Base-by-base conservation (phyloP, 2,797 vertebrate species). In the Tragelaphus eurycerus region DNA sequence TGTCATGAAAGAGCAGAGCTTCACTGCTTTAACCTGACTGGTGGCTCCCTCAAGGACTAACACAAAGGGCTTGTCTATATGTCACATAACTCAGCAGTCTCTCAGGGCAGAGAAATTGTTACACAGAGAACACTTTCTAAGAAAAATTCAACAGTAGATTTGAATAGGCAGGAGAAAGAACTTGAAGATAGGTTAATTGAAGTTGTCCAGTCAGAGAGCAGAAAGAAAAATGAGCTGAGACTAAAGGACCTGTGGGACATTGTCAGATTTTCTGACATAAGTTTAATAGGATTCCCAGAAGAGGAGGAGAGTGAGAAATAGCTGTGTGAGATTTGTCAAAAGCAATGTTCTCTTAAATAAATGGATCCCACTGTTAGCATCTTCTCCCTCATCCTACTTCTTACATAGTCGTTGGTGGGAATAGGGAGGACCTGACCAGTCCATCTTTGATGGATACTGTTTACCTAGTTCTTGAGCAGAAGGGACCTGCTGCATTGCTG, bases 401-500 rank as follows among this genome's bases (percentile, higher is more conserved):
- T 9, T 50, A 10, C 38, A 34, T 1, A 27, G 4, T 50, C 25
- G 1, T 50, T 7, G 2, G 1, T 59, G 12, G 62, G 5, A 67
- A 88, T 11, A 31, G 31, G 46, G 85, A 55, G 15, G 12, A 1
- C 3, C 4, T 34, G 38, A 31, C 4, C 4, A 43, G 10, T 12
- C 10, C 23, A 23, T 52, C 4, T 23, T 17, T 50, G 27, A 16
- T 52, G 10, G 25, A 1, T 50, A 43, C 11, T 55, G 6, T 64
- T 48, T n/a, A 6, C 12, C 19, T 8, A 34, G 3, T 9, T 76
- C 15, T 6, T 85, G 29, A 52, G 4, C 13, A 8, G 34, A n/a
- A 74, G 23, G 1, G n/a, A 14, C 16, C 43, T 71, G 9, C 2
- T 23, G 3, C 11, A 16, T 64, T 78, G 1, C 10, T 84, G 21